phyloP scores from a whole-genome alignment of 2,113 vertebrate species.

The Agelaius tricolor region DNA sequence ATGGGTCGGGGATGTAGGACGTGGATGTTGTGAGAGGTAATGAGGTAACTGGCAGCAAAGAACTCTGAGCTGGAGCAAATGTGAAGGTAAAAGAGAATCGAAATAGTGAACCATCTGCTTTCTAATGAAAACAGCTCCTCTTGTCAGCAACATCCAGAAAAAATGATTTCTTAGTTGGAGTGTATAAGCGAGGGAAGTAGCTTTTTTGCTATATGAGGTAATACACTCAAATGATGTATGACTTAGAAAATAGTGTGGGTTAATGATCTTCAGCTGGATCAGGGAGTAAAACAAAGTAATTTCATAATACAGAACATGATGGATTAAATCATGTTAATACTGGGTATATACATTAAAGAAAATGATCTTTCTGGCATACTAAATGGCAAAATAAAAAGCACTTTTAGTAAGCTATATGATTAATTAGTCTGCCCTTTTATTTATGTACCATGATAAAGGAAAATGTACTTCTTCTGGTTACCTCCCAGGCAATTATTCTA shows the following conservation, averaged over 20 bases:
- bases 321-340: slow-evolving; percentile 86
- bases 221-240: slow-evolving; percentile 84
- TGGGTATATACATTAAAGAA: slow-evolving; percentile 92
- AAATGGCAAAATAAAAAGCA: slow-evolving; percentile 96
- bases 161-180: slow-evolving; percentile 71
- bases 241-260: slow-evolving; percentile 79
- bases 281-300: slow-evolving; percentile 80
- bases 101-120: slow-evolving; percentile 72
- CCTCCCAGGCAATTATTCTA: slow-evolving; percentile 88
- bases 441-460: slow-evolving; percentile 86
- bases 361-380: slow-evolving; percentile 86
- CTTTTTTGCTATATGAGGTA: slow-evolving; percentile 75
- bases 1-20: neutral
- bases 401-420: slow-evolving; percentile 96
- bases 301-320: slow-evolving; percentile 86
- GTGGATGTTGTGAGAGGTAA: neutral
- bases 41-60: neutral
- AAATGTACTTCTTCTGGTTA: slow-evolving; percentile 85
- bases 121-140: slow-evolving; percentile 66
- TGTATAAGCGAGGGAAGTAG: slow-evolving; percentile 61
- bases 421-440: slow-evolving; percentile 85
- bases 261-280: slow-evolving; percentile 89
- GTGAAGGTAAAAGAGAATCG: slow-evolving; percentile 47
- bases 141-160: slow-evolving; percentile 72
- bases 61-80: slow-evolving; percentile 28